Base-by-base conservation (phyloP, 2,888 invertebrate genomes). In the Perizoma flavofasciatum region DNA sequence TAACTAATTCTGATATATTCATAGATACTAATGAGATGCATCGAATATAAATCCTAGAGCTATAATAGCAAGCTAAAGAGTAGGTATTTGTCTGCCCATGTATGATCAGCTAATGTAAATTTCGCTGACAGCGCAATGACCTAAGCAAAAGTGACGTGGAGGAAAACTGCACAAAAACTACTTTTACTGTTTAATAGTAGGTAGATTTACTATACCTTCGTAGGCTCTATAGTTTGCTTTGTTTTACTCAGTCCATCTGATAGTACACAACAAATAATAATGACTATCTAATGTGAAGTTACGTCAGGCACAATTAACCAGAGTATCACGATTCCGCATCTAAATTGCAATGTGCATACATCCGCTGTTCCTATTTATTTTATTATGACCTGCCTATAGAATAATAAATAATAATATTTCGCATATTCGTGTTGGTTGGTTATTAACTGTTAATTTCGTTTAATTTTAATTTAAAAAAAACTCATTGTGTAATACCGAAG, bases 311-410 rank as follows among this genome's bases (percentile, higher is more conserved):
- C 81, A 86, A 89, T 88, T 88, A 85, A 81, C 75, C 73, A 66
- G 67, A 63, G 65, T 90, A 89, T 89, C 89, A 74, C 74, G 74
- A 77, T 80, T 79, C 80, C 79, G 70, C 74, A 90, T 90, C 89
- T 88, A 83, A 87, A 89, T 89, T 88, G 87, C 87, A 86, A 84
- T 81, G 79, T 78, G 79, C 82, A 81, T 82, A 84, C 86, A 85
- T 88, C 88, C 89, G 86, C 81, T 83, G 82, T 80, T 80, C 75
- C 69, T 74, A 76, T 74, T 74, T 72, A 74, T 72, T 66, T 66
- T 66, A 54, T 59, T 54, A 54, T 54, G 49, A 47, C 35, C 35
- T 34, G 32, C 32, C 11, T 65, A 69, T 63, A 64, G 65, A 70
- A 71, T 73, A 72, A 67, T 65, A 66, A 72, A 72, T 65, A 68